Percentiles rank a stretch among this genome's conserved stretches.
Evolutionary conservation across 2,888 invertebrate genomes (phyloP).

Genomic region (Patella pellucida): DNA sequence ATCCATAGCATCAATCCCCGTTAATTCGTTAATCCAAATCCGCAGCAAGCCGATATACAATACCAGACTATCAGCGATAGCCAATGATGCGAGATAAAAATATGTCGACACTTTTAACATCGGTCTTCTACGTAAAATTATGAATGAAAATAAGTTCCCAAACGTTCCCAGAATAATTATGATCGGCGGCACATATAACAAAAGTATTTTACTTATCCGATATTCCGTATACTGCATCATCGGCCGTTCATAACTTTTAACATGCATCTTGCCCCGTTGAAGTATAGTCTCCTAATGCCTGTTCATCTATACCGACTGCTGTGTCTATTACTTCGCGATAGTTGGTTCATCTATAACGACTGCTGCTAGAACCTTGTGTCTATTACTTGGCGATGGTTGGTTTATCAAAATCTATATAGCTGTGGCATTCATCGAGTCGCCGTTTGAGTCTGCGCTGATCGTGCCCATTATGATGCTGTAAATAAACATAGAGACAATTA

Average conservation of each 20-base stretch:
- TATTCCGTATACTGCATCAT: slow-evolving; percentile 43
- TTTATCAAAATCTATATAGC: slow-evolving; percentile 24
- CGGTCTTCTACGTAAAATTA: slow-evolving; percentile 61
- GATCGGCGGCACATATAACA: slow-evolving; percentile 62
- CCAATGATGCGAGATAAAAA: slow-evolving; percentile 64
- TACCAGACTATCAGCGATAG: slow-evolving; percentile 65
- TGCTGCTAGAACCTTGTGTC: slow-evolving; percentile 17
- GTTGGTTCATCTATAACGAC: slow-evolving; percentile 23
- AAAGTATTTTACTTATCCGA: slow-evolving; percentile 48
- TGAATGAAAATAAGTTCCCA: slow-evolving; percentile 66
- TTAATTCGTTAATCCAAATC: slow-evolving; percentile 64
- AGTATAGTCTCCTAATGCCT: slow-evolving; percentile 22
- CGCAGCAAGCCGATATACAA: slow-evolving; percentile 64
- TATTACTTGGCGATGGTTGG: slow-evolving; percentile 18
- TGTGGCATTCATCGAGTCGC: slow-evolving; percentile 16
- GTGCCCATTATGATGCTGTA: slow-evolving; percentile 1
- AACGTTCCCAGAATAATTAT: slow-evolving; percentile 65
- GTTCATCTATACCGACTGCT: slow-evolving; percentile 19
- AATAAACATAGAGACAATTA: background rate
- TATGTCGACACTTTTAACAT: slow-evolving; percentile 68
- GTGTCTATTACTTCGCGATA: slow-evolving; percentile 19
- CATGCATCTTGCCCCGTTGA: slow-evolving; percentile 24
- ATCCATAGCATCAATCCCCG: slow-evolving; percentile 55
- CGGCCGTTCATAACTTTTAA: slow-evolving; percentile 27
- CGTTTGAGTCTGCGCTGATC: background rate